These are phyloP conservation scores for Nezara viridula DNA, from an alignment of 2,888 invertebrate species.

Conservation along the genomic window DNA sequence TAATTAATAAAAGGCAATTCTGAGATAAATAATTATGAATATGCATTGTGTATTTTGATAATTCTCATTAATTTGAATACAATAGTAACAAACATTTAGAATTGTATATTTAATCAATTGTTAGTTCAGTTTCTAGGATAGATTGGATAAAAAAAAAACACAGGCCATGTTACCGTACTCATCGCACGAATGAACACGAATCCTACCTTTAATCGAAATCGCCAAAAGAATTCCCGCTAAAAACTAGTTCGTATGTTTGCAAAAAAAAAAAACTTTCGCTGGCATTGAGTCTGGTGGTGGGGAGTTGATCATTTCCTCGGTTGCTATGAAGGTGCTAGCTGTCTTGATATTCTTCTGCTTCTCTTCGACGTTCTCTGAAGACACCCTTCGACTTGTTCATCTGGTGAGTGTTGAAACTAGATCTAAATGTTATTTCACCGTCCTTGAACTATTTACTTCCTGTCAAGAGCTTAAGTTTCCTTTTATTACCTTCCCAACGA, in stretches of 20 bases:
- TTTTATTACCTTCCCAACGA: neutral
- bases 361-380: constrained; percentile 1
- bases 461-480: neutral
- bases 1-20: neutral
- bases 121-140: neutral
- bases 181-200: neutral
- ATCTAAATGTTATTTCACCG: neutral
- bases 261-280: constrained; percentile 46
- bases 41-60: neutral
- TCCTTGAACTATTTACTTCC: neutral
- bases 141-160: neutral
- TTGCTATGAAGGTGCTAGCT: constrained; percentile 10
- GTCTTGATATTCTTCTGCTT: neutral
- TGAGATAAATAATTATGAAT: neutral
- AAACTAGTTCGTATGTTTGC: constrained; percentile 34
- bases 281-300: neutral
- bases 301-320: neutral
- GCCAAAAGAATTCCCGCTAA: neutral
- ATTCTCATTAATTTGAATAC: neutral
- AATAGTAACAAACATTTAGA: neutral
- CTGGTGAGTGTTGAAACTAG: neutral
- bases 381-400: constrained; percentile 21
- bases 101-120: neutral
- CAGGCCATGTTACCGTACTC: neutral
- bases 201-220: neutral